A percentile compares a stretch with the other conserved stretches of the same genome.
These are phyloP conservation scores for Chlorodrepanis virens DNA, from an alignment of 2,113 vertebrate species.

Conservation along the genomic window DNA sequence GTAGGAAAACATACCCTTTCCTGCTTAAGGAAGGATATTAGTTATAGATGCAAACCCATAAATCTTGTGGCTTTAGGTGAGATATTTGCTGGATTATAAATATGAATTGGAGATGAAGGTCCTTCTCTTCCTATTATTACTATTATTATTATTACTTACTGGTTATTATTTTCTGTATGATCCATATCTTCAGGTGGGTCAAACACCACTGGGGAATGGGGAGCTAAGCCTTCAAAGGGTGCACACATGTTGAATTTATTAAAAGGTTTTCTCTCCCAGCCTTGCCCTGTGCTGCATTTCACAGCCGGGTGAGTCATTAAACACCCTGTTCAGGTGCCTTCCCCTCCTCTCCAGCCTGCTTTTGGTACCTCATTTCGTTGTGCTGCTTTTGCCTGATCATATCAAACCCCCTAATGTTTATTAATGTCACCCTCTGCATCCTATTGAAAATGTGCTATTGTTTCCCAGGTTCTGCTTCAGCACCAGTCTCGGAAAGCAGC, in stretches of 20 bases:
- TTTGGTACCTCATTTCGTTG: constrained; percentile 29
- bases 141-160: constrained; percentile 58
- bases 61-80: constrained; percentile 44
- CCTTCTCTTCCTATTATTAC: constrained; percentile 39
- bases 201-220: neutral
- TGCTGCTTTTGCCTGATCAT: constrained; percentile 38
- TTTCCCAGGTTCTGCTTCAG: constrained; percentile 22
- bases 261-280: neutral
- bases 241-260: constrained; percentile 26
- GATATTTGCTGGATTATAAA: constrained; percentile 50
- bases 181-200: constrained; percentile 37
- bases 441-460: constrained; percentile 8
- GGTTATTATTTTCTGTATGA: constrained; percentile 31
- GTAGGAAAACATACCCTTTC: constrained; percentile 7
- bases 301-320: constrained; percentile 2
- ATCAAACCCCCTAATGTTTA: constrained; percentile 57
- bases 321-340: constrained; percentile 18
- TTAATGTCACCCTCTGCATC: constrained; percentile 32
- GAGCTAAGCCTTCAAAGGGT: neutral
- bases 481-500: neutral
- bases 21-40: constrained; percentile 49
- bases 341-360: neutral
- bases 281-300: neutral
- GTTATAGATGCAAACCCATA: constrained; percentile 61
- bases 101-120: constrained; percentile 54